Conservation (phyloP, 2,888 invertebrate species). For the Malacosoma neustria region DNA sequence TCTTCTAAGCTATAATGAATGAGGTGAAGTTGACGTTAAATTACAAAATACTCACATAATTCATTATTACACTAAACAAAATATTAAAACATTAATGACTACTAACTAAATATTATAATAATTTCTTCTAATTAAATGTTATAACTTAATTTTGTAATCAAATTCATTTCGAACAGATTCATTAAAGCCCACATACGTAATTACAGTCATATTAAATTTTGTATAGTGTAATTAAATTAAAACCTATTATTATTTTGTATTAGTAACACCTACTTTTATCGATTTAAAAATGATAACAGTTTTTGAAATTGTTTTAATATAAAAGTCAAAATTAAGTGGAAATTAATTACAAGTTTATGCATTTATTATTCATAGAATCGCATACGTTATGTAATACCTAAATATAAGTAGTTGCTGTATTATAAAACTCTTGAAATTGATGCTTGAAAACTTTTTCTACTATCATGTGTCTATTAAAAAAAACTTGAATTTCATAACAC, state of each 20-base stretch:
- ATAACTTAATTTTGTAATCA: not conserved
- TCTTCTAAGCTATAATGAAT: no score
- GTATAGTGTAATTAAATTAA: not conserved
- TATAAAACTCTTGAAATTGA: no score
- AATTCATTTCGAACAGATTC: not conserved
- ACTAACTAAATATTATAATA: not conserved
- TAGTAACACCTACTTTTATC: conserved; percentile 27
- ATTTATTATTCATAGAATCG: no score
- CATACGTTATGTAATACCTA: no score
- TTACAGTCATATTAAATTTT: not conserved
- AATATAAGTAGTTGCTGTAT: no score
- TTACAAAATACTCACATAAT: not conserved
- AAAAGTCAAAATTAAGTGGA: no score
- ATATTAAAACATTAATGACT: not conserved
- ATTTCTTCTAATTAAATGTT: not conserved
- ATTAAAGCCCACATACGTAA: not conserved
- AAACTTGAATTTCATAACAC: no score
- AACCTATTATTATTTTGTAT: conserved; percentile 26
- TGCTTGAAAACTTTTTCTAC: no score
- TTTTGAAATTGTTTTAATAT: not conserved
- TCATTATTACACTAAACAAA: not conserved
- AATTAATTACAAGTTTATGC: no score
- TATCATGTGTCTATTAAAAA: no score
- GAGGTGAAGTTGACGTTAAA: no score
- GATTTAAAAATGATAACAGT: conserved; percentile 8